Evolutionary conservation across 2,888 invertebrate genomes (phyloP), one percentile per base, ranked within the genome.

Genomic region (Hypselothyrea guttata): DNA sequence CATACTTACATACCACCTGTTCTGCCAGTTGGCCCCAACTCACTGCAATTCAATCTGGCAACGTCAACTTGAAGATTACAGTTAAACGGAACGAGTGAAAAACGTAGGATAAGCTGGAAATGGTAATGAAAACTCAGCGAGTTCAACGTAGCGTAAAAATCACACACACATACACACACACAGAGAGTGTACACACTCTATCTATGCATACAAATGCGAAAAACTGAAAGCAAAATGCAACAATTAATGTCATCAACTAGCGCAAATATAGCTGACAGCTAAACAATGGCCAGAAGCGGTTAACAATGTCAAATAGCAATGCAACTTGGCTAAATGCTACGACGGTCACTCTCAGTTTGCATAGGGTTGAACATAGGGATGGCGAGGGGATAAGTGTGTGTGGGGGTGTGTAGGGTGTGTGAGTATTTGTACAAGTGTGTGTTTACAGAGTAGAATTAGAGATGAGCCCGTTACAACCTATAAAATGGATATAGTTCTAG

Each of bases 231-330:
- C 62, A 68, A 68, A 84, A 63, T 53, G 67, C 49, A 71, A 70
- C 78, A 84, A 84, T 84, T 86, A 84, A 84, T 84, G 84, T 65
- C 86, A 82, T 65, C 75, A 76, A 71, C 59, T 62, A 65, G 57
- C 41, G 62, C 56, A 74, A 69, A 60, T 68, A 71, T 51, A 38
- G 34, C 63, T 55, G 48, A 56, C 48, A 56, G 52, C 60, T 55
- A 64, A 77, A 78, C 79, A 73, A 78, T 62, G 47, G 62, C 57
- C 56, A 63, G 57, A 47, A 71, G 74, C 59, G 58, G 59, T 57
- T 70, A 66, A 72, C 75, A 84, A 78, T 67, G 68, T 46, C 71
- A 82, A 64, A 78, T 54, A 64, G 46, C 58, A 71, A 53, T 55
- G 58, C 57, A 48, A 11, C 33, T 49, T 55, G 45, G 53, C 82